Evolutionary conservation across 2,797 vertebrate species (phyloP).

Genomic region (Huso huso): DNA sequence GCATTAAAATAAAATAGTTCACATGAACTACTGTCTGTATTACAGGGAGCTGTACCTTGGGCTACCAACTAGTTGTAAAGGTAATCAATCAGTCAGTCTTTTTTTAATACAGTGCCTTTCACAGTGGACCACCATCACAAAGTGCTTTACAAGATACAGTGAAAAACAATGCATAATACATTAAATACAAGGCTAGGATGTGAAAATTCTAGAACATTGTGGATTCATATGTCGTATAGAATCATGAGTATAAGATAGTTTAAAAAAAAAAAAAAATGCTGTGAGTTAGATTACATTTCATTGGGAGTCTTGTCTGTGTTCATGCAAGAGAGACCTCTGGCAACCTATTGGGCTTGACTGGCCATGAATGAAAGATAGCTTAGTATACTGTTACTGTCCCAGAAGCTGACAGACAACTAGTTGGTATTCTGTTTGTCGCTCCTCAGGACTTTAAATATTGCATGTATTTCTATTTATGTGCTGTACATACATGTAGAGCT

Average conservation of each 20-base stretch:
- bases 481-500: neutral
- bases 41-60: conserved; percentile 26
- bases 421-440: conserved; percentile 25
- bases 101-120: no score
- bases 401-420: conserved; percentile 12
- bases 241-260: no score
- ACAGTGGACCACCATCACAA: no score
- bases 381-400: conserved; percentile 1
- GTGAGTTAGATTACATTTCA: conserved; percentile 37
- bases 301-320: conserved; percentile 11
- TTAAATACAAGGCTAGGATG: no score
- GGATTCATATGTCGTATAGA: no score
- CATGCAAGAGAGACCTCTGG: conserved; percentile 25
- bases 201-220: no score
- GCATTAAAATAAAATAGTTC: neutral
- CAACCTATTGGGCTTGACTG: conserved; percentile 47
- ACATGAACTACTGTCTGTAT: conserved; percentile 14
- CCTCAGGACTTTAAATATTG: neutral
- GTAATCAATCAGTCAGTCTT: neutral
- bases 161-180: no score
- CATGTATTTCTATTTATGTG: no score
- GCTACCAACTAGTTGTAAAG: conserved; percentile 30
- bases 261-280: conserved; percentile 16
- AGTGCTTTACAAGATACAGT: no score
- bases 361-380: conserved; percentile 43